Conservation (phyloP, 2,113 vertebrate species). For the Pagrus major region DNA sequence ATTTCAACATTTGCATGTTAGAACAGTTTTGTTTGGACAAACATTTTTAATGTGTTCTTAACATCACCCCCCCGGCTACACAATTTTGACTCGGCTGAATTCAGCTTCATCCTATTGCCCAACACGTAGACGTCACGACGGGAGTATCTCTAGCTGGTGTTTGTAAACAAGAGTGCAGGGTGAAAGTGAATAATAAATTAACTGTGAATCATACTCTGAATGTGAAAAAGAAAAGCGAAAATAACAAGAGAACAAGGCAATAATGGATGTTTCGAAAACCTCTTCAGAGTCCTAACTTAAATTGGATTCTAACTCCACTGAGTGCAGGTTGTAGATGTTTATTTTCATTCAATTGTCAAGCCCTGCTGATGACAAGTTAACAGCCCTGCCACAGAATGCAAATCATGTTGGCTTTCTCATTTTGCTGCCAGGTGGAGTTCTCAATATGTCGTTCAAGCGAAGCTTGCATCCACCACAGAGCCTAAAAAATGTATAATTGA, state of each 20-base stretch:
- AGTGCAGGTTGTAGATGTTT: conserved; percentile 69
- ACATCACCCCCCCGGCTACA: neutral
- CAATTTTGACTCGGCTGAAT: neutral
- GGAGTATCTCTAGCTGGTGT: conserved; percentile 20
- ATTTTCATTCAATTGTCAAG: conserved; percentile 76
- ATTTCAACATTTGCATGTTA: too few relatives aligned
- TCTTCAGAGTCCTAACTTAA: conserved; percentile 59
- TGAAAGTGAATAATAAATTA: conserved; percentile 54
- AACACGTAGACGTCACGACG: neutral
- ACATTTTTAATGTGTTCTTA: neutral
- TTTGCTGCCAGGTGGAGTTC: conserved; percentile 74
- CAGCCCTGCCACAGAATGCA: conserved; percentile 68
- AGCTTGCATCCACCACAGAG: conserved; percentile 47
- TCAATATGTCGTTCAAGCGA: conserved; percentile 69
- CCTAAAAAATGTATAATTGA: conserved; percentile 72
- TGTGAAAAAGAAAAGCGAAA: conserved; percentile 33
- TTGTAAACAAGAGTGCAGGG: conserved; percentile 34
- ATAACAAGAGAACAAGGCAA: conserved; percentile 44
- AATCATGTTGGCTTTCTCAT: conserved; percentile 68
- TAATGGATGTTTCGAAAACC: conserved; percentile 65
- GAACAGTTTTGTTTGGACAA: neutral
- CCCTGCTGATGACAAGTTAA: conserved; percentile 76
- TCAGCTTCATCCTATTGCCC: conserved; percentile 12
- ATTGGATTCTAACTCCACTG: conserved; percentile 68
- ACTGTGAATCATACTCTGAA: conserved; percentile 21